Percentiles rank a stretch among this genome's conserved stretches.
phyloP scores from a whole-genome alignment of 2,797 vertebrate genomes.

The Gambusia yucatana region DNA sequence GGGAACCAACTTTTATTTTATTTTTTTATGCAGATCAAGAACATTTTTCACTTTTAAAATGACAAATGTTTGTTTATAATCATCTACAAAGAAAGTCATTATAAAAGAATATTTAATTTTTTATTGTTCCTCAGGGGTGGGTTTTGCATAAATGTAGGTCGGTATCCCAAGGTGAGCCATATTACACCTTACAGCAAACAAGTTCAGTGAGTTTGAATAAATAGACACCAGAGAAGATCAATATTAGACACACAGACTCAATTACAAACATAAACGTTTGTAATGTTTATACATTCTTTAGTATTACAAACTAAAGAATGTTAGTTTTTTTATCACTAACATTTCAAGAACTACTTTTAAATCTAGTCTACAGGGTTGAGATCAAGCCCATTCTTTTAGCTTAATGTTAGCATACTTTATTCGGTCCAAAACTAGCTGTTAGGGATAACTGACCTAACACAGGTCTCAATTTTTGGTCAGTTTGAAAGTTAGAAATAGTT shows the following conservation, averaged over 20 bases:
- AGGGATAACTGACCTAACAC: not conserved
- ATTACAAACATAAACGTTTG: not conserved
- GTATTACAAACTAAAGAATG: no score
- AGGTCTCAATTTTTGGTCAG: no score
- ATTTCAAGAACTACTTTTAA: not conserved
- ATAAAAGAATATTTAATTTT: not conserved
- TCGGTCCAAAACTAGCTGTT: not conserved
- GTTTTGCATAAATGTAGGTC: not conserved
- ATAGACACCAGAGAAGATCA: not conserved
- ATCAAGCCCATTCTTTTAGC: not conserved
- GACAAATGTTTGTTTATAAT: not conserved
- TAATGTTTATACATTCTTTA: no score
- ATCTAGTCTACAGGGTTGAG: not conserved
- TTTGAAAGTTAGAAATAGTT: not conserved
- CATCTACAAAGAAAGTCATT: not conserved
- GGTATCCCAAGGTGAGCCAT: not conserved
- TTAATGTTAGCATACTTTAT: not conserved
- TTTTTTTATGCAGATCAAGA: not conserved
- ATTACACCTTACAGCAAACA: not conserved
- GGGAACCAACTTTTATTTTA: not conserved
- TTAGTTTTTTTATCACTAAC: no score
- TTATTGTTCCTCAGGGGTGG: not conserved
- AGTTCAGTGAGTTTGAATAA: not conserved
- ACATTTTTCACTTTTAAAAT: not conserved
- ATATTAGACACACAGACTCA: not conserved